Conservation (phyloP, 92 coral and sea anemone genomes). For the Umimayanthus chanpuru region DNA sequence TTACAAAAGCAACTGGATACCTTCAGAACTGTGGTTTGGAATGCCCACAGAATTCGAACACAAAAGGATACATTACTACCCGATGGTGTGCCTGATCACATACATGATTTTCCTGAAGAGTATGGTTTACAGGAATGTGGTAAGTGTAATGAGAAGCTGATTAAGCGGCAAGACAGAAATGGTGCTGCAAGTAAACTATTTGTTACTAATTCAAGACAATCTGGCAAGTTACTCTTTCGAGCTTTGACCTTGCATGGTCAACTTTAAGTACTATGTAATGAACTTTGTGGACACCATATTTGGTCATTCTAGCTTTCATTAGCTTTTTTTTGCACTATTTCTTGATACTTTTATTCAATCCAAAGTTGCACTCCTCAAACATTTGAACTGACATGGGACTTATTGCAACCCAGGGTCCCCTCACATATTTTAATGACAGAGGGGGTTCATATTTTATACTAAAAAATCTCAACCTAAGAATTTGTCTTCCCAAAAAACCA, state of each 20-base stretch:
- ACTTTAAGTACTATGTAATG: not conserved
- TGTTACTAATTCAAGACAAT: slow-evolving; percentile 5
- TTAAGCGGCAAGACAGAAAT: not conserved
- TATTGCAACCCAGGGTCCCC: slow-evolving; percentile 10
- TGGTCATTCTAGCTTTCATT: slow-evolving; percentile 16
- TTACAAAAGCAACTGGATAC: slow-evolving; percentile 11
- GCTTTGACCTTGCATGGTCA: slow-evolving; percentile 7
- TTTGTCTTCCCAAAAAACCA: too few relatives aligned
- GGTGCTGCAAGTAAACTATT: not conserved
- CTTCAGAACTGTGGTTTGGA: not conserved
- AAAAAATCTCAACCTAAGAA: too few relatives aligned
- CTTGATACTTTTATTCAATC: slow-evolving; percentile 27
- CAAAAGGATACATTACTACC: slow-evolving; percentile 4
- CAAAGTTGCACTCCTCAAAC: slow-evolving; percentile 20
- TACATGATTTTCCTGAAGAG: slow-evolving; percentile 1
- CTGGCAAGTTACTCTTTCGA: slow-evolving; percentile 20
- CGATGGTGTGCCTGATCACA: slow-evolving; percentile 14
- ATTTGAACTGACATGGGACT: slow-evolving; percentile 8
- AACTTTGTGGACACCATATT: not conserved
- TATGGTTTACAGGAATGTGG: not conserved
- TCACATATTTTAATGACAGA: too few relatives aligned
- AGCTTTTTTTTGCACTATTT: slow-evolving; percentile 25
- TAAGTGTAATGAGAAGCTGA: slow-evolving; percentile 6
- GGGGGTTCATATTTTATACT: too few relatives aligned
- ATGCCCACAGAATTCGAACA: not conserved